Evolutionary conservation across 2,888 invertebrate genomes (phyloP).

Genomic region (Brachylomia viminalis): DNA sequence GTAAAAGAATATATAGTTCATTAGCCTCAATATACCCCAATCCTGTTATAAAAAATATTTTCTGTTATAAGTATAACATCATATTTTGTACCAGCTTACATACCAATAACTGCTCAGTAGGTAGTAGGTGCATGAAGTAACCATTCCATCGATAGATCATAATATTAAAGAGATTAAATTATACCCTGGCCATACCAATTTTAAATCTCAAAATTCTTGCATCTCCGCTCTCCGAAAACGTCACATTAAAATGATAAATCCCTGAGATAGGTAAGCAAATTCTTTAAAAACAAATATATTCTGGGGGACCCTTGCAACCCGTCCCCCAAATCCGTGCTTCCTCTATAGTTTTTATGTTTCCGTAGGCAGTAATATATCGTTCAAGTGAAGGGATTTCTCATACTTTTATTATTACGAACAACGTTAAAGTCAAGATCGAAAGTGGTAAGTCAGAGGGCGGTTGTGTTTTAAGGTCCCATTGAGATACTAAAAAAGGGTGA

Average conservation of each 20-base stretch:
- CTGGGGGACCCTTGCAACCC: slow-evolving; percentile 38
- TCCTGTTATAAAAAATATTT: no score
- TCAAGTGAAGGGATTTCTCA: slow-evolving; percentile 82
- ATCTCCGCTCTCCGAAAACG: slow-evolving; percentile 32
- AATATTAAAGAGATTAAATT: slow-evolving; percentile 1
- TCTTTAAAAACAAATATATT: slow-evolving; percentile 61
- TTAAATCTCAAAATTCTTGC: slow-evolving; percentile 18
- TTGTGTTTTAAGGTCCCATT: slow-evolving; percentile 74
- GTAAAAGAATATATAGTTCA: no score
- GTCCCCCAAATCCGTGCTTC: slow-evolving; percentile 49
- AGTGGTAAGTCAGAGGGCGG: slow-evolving; percentile 71
- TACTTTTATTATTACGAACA: slow-evolving; percentile 87
- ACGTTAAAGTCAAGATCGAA: slow-evolving; percentile 83
- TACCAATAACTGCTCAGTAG: no score
- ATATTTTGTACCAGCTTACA: no score
- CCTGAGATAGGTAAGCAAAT: slow-evolving; percentile 44
- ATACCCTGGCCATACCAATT: slow-evolving; percentile 15
- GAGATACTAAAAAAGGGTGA: slow-evolving; percentile 70
- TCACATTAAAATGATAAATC: slow-evolving; percentile 65
- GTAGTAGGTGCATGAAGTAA: no score
- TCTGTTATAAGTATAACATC: no score
- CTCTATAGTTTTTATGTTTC: slow-evolving; percentile 81
- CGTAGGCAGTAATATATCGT: slow-evolving; percentile 84
- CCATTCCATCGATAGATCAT: slow-evolving; percentile 19
- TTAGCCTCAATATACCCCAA: no score